phyloP scores from a whole-genome alignment of 2,113 vertebrate species.

The Podocnemis expansa region DNA sequence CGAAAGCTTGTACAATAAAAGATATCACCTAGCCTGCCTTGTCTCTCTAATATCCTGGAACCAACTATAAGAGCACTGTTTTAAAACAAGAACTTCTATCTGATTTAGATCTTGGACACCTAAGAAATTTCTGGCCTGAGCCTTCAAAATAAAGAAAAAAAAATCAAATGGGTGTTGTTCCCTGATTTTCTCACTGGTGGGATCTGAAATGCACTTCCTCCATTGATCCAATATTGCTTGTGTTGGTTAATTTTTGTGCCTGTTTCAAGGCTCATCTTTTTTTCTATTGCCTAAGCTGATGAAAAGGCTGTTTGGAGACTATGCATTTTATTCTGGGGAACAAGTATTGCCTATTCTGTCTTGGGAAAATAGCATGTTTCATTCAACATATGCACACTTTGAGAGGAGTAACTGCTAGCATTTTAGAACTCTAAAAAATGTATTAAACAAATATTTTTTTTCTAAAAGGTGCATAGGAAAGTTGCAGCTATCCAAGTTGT shows the following conservation, averaged over 20 bases:
- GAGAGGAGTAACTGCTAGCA: not conserved
- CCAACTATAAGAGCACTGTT: not conserved
- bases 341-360: not conserved
- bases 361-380: accelerated
- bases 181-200: not conserved
- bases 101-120: not conserved
- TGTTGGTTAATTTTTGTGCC: not conserved
- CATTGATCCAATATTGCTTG: not conserved
- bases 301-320: not conserved
- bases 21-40: not conserved
- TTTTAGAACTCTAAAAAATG: not conserved
- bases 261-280: not conserved
- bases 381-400: accelerated
- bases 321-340: not conserved
- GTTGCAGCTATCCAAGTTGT: not conserved
- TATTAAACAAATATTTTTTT: not conserved
- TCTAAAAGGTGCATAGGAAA: not conserved
- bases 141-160: not conserved
- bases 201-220: not conserved
- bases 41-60: not conserved
- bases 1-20: not conserved
- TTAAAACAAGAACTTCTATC: not conserved
- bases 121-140: not conserved
- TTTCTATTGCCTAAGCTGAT: not conserved
- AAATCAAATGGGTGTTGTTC: not conserved